These are phyloP conservation scores for Toxotes chatareus DNA, from an alignment of 2,113 vertebrate species.

Conservation along the genomic window DNA sequence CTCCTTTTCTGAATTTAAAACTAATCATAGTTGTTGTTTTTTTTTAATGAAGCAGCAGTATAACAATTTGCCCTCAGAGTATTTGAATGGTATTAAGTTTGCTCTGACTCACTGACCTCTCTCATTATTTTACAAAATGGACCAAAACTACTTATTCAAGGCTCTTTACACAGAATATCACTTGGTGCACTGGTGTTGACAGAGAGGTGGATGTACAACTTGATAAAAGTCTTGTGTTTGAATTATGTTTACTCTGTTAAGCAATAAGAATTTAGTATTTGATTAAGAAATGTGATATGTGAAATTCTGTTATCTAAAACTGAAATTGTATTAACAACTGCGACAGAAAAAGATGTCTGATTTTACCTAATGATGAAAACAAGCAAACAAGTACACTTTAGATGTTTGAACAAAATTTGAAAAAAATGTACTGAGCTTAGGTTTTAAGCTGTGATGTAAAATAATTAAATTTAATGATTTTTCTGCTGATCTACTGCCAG, in stretches of 20 bases:
- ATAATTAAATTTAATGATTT: background rate
- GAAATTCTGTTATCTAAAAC: background rate
- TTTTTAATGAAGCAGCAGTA: background rate
- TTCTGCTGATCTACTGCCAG: background rate
- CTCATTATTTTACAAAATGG: background rate
- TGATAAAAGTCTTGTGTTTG: background rate
- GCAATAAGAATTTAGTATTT: background rate
- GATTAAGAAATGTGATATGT: background rate
- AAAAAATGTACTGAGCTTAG: background rate
- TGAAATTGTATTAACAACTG: background rate
- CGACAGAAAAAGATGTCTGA: too few species aligned
- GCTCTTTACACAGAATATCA: background rate
- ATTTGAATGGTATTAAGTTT: background rate
- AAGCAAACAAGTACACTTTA: background rate
- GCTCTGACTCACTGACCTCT: too few species aligned
- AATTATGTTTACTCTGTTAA: background rate
- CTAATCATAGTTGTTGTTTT: background rate
- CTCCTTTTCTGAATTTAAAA: background rate
- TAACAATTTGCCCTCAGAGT: background rate
- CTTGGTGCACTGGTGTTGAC: background rate
- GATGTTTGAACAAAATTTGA: background rate
- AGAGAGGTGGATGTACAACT: background rate
- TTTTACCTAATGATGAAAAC: too few species aligned
- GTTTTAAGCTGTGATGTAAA: background rate
- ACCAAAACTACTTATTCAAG: background rate